Base-by-base conservation (phyloP, 1,140 invertebrate genomes). In the Cydia fagiglandana region DNA sequence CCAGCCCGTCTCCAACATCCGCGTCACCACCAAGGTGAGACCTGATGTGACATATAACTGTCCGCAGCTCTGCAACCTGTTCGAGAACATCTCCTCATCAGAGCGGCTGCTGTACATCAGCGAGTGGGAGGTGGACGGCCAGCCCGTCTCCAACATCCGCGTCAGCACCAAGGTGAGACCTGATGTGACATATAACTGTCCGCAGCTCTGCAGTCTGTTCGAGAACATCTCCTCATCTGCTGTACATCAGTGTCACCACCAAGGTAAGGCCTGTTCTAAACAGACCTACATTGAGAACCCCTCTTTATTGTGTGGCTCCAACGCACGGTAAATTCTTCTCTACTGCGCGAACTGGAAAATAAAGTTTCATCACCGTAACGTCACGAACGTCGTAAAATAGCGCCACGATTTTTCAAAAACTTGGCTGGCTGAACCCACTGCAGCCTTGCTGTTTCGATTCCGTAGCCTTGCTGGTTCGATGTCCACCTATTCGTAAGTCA, bases 241-340 rank as follows among this genome's bases (percentile, higher is more conserved):
- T 98, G 79, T 98, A 98, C 90, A 98, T 98, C 85, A 98, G 97
- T n/a, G n/a, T n/a, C n/a, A n/a, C n/a, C n/a, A n/a, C n/a, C n/a
- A n/a, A n/a, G n/a, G n/a, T n/a, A n/a, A n/a, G n/a, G n/a, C n/a
- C n/a, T n/a, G n/a, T n/a, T n/a, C n/a, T n/a, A n/a, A n/a, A n/a
- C 3, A 28, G 28, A 28, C 30, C 30, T 34, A 4, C 30, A 34
- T 34, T 34, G 2, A 34, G 30, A 34, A 2, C 2, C 30, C 30
- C 30, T 4, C 30, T 34, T 34, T 0, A 34, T 34, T 34, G 30
- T 34, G 30, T 4, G 30, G 30, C 30, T 34, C 30, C 30, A 34
- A 34, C 30, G 30, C 30, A 34, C 30, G 30, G 30, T 0, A 34
- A 34, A 34, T 34, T 4, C 30, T 24, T 13, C 50, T 7, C 28